phyloP scores from a whole-genome alignment of 2,888 invertebrate species.

The Tillus elongatus region DNA sequence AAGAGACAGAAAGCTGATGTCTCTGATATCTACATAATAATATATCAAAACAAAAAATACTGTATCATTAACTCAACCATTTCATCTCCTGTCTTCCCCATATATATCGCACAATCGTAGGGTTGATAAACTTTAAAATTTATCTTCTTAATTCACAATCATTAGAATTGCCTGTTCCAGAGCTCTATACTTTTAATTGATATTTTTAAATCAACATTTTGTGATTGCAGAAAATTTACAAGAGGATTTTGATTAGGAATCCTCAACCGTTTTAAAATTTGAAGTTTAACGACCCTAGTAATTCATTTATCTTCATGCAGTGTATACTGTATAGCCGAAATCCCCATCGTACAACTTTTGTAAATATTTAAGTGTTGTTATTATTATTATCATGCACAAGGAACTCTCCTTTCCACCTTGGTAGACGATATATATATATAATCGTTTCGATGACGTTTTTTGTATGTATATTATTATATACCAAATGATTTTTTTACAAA shows the following conservation, averaged over 20 bases:
- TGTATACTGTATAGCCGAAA: slow-evolving; percentile 29
- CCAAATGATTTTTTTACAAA: slow-evolving; percentile 20
- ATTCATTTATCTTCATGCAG: no score
- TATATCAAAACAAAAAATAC: no score
- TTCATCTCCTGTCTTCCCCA: slow-evolving; percentile 21
- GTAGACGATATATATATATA: slow-evolving; percentile 23
- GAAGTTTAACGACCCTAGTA: no score
- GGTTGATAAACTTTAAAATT: no score
- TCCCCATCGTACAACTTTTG: slow-evolving; percentile 7
- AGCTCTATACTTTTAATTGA: slow-evolving; percentile 23
- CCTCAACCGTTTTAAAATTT: no score
- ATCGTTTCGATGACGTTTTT: slow-evolving; percentile 1
- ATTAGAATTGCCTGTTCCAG: neutral
- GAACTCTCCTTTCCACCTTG: slow-evolving; percentile 23
- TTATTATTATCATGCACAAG: slow-evolving; percentile 19
- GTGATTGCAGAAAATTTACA: no score
- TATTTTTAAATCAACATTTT: no score
- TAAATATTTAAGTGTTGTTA: slow-evolving; percentile 15
- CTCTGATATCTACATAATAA: slow-evolving; percentile 17
- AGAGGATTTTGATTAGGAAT: no score
- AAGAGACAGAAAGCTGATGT: slow-evolving; percentile 51
- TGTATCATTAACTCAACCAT: no score
- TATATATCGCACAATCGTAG: no score
- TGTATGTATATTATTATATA: slow-evolving; percentile 18
- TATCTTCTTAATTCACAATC: no score